Evolutionary conservation across 2,888 invertebrate species (phyloP).

Genomic region (Xanthostigma xanthostigma): DNA sequence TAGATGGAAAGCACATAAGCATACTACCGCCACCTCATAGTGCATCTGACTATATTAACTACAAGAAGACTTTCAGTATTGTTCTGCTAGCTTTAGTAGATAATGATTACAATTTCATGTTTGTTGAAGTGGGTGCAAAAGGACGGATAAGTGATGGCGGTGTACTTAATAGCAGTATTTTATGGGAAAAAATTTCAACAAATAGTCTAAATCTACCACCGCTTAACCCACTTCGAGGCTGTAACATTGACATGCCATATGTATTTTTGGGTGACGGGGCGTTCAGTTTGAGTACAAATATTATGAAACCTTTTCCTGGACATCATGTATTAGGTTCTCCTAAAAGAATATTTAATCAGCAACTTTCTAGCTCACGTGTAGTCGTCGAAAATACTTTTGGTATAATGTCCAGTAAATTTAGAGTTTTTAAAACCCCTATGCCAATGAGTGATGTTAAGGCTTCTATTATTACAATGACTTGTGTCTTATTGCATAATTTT

Average conservation of each 20-base stretch:
- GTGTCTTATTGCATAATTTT: slow-evolving; percentile 11
- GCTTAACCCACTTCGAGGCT: slow-evolving; percentile 9
- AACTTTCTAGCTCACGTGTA: slow-evolving; percentile 10
- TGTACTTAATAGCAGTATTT: slow-evolving; percentile 8
- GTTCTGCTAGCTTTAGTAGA: slow-evolving; percentile 17
- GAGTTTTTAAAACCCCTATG: too few species aligned
- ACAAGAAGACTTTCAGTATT: slow-evolving; percentile 17
- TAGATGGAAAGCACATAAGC: slow-evolving; percentile 19
- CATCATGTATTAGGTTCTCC: slow-evolving; percentile 7
- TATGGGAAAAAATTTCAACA: slow-evolving; percentile 8
- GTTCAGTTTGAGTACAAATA: slow-evolving; percentile 5
- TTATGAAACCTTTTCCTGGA: slow-evolving; percentile 15
- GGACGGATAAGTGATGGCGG: slow-evolving; percentile 18
- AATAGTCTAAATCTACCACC: slow-evolving; percentile 9
- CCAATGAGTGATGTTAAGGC: too few species aligned
- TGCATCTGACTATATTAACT: slow-evolving; percentile 17
- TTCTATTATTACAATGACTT: too few species aligned
- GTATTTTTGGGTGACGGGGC: slow-evolving; percentile 10
- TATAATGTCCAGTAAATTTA: slow-evolving; percentile 6
- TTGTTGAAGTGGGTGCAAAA: slow-evolving; percentile 19
- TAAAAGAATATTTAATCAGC: slow-evolving; percentile 14
- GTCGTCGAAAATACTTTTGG: slow-evolving; percentile 15
- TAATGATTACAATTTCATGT: slow-evolving; percentile 17
- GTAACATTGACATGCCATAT: slow-evolving; percentile 9
- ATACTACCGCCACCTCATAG: slow-evolving; percentile 13